phyloP scores from a whole-genome alignment of 2,113 vertebrate genomes.

The Ia io region DNA sequence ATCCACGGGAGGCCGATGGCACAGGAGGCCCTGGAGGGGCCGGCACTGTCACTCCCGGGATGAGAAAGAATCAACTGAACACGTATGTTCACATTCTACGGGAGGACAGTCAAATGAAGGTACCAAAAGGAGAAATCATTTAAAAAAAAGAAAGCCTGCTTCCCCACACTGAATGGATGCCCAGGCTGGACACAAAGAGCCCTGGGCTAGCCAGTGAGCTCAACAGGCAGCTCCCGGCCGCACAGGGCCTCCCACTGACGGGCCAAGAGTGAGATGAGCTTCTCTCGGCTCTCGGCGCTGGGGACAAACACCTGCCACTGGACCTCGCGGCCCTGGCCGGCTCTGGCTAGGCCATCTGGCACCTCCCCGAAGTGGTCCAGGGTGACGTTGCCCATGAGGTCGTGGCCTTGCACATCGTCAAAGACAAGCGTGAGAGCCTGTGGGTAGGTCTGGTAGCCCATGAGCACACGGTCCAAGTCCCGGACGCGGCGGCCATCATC shows the following conservation, averaged over 20 bases:
- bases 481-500: conserved; percentile 92
- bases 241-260: conserved; percentile 97
- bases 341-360: conserved; percentile 53
- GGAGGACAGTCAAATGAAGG: conserved; percentile 15
- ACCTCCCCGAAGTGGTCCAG: conserved; percentile 93
- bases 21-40: background rate
- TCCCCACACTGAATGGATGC: background rate
- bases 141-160: background rate
- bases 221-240: conserved; percentile 94
- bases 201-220: conserved; percentile 88
- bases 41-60: background rate
- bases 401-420: conserved; percentile 93
- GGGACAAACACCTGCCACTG: conserved; percentile 98
- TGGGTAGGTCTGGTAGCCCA: conserved; percentile 96
- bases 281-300: conserved; percentile 93
- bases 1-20: accelerated
- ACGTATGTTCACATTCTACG: conserved; percentile 8
- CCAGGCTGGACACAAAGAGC: background rate
- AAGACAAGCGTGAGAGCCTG: conserved; percentile 97
- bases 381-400: conserved; percentile 93
- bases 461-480: conserved; percentile 94
- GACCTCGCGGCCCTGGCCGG: conserved; percentile 84
- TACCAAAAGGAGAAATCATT: background rate
- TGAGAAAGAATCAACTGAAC: background rate
- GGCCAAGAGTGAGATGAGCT: conserved; percentile 93